These are phyloP conservation scores for Drosophila histrio DNA, from an alignment of 2,888 invertebrate species.

Conservation along the genomic window DNA sequence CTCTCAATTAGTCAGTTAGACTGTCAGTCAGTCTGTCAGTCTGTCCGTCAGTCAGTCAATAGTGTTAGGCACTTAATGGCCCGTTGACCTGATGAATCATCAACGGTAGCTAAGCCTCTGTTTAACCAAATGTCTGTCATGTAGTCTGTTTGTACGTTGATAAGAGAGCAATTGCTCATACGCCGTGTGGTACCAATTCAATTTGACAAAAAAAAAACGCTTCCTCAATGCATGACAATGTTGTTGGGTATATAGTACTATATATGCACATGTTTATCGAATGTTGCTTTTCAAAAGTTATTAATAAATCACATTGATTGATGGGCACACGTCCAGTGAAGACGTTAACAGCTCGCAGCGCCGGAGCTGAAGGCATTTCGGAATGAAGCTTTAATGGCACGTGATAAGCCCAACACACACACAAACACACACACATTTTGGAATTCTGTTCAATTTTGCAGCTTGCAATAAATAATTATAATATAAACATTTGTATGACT, in stretches of 20 bases:
- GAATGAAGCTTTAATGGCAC: conserved; percentile 45
- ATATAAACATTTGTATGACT: conserved; percentile 47
- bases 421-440: background rate
- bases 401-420: conserved; percentile 46
- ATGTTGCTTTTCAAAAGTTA: conserved; percentile 46
- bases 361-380: conserved; percentile 5
- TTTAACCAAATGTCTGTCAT: conserved; percentile 27
- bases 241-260: background rate
- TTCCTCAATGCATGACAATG: conserved; percentile 5
- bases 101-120: conserved; percentile 11
- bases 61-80: background rate
- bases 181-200: conserved; percentile 18
- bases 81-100: conserved; percentile 29
- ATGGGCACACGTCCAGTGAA: conserved; percentile 35
- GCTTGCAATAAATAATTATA: conserved; percentile 32
- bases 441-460: conserved; percentile 5
- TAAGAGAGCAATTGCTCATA: conserved; percentile 29
- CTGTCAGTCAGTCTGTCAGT: background rate
- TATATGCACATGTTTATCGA: conserved; percentile 28
- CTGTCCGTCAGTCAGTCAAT: background rate
- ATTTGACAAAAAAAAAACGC: background rate
- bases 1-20: background rate
- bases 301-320: conserved; percentile 71
- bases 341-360: background rate
- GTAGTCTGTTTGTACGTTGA: conserved; percentile 2